Percentiles rank a stretch among this genome's conserved stretches.
These are phyloP conservation scores for Prietella phreatophila DNA, from an alignment of 2,113 vertebrate species.

Conservation along the genomic window DNA sequence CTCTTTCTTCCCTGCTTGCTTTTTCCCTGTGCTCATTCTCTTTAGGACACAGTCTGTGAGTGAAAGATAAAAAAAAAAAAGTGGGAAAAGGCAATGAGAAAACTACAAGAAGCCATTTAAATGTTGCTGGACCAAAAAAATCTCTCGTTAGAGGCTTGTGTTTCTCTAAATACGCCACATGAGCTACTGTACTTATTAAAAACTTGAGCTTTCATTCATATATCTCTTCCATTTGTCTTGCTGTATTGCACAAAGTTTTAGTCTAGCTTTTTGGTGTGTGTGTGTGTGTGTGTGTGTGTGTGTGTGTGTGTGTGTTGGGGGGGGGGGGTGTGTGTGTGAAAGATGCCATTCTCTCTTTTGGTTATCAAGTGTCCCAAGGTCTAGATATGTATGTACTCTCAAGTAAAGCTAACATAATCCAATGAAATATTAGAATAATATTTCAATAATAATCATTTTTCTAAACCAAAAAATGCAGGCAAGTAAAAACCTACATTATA, in stretches of 20 bases:
- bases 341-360: not conserved
- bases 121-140: constrained; percentile 62
- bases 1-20: constrained; percentile 50
- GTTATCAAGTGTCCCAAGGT: not conserved
- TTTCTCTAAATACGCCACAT: constrained; percentile 37
- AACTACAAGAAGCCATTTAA: constrained; percentile 68
- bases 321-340: no score
- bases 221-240: not conserved
- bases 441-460: not conserved
- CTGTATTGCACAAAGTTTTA: not conserved
- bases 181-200: not conserved
- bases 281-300: no score
- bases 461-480: not conserved
- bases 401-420: not conserved
- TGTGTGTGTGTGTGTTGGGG: no score
- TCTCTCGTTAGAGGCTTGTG: constrained; percentile 58
- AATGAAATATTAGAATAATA: not conserved
- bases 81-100: constrained; percentile 53
- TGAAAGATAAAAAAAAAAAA: constrained; percentile 64
- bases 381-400: not conserved
- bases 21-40: constrained; percentile 39
- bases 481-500: not conserved
- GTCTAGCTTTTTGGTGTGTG: not conserved
- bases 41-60: constrained; percentile 23
- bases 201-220: not conserved